These are phyloP conservation scores for Plecturocebus donacophilus DNA, from an alignment of 2,113 vertebrate species.

Conservation along the genomic window DNA sequence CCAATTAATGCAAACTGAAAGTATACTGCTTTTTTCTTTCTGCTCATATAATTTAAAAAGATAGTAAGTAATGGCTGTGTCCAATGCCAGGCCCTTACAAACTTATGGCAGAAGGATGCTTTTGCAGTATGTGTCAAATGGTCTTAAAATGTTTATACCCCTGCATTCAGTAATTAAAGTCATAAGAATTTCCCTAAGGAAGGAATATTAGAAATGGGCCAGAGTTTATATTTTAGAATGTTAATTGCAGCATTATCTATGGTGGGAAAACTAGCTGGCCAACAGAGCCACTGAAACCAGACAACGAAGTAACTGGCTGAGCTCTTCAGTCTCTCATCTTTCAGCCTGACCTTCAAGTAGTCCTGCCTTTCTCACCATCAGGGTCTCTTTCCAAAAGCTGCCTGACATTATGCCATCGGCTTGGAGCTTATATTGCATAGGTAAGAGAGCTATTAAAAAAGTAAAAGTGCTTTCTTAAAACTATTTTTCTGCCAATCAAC, in stretches of 20 bases:
- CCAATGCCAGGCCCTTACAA: background rate
- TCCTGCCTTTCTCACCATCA: background rate
- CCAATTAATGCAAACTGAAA: background rate
- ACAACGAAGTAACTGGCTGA: rapidly evolving
- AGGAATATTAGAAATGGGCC: background rate
- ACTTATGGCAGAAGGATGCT: background rate
- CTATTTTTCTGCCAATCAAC: background rate
- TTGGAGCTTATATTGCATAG: background rate
- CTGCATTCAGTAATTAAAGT: background rate
- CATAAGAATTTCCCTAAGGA: background rate
- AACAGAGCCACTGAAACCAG: background rate
- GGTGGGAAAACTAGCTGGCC: background rate
- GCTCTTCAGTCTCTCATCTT: background rate
- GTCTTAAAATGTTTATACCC: background rate
- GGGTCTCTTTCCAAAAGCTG: background rate
- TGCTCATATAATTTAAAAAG: background rate
- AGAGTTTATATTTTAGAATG: background rate
- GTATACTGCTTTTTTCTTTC: background rate
- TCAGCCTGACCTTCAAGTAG: background rate
- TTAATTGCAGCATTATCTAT: background rate
- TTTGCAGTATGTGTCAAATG: background rate
- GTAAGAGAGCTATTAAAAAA: background rate
- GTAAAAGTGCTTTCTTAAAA: background rate
- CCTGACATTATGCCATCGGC: background rate
- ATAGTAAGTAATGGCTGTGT: background rate